Base-by-base conservation (phyloP, 2,113 vertebrate genomes). In the Rhinichthys klamathensis region DNA sequence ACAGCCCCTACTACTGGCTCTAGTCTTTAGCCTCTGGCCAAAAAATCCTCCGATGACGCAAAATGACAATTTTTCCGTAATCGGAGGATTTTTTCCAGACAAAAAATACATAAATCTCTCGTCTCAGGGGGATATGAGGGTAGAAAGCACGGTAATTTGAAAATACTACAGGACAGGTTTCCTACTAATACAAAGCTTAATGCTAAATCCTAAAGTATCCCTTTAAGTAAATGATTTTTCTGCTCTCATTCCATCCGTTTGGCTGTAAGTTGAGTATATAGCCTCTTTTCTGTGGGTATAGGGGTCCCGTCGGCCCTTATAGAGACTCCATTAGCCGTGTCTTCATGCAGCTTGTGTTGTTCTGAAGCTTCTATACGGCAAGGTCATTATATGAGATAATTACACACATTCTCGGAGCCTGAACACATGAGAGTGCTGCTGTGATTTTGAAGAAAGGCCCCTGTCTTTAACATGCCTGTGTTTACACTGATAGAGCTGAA, bases 381-480 rank as follows among this genome's bases (percentile, higher is more conserved):
- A 81, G 60, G 82, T 82, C 78, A 87, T 87, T 87, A 81, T 75
- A 54, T 21, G 58, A 86, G 81, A 70, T 86, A 86, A 89, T 89
- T 78, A 87, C 65, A 86, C 67, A 49, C 56, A 60, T 18, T 73
- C 51, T 54, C 56, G 10, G 25, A 77, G 70, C 38, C 63, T 72
- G 85, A 80, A 79, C 77, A 84, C 85, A 89, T 89, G 69, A 89
- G 77, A 86, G 87, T 81, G 80, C 70, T 72, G 83, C 35, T 63
- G 85, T 82, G 16, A 88, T 86, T 84, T 69, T 83, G 44, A 63
- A 74, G 54, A 83, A 56, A 83, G 54, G 51, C 56, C 35, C 25
- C 16, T 21, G 21, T 80, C 87, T 80, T 83, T 86, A 70, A 80
- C 56, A 56, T 56, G 76, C 67, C 61, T 4, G 38, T 6, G 1